Evolutionary conservation across 2,113 vertebrate genomes (phyloP).

Genomic region (Eulacestoma nigropectus): DNA sequence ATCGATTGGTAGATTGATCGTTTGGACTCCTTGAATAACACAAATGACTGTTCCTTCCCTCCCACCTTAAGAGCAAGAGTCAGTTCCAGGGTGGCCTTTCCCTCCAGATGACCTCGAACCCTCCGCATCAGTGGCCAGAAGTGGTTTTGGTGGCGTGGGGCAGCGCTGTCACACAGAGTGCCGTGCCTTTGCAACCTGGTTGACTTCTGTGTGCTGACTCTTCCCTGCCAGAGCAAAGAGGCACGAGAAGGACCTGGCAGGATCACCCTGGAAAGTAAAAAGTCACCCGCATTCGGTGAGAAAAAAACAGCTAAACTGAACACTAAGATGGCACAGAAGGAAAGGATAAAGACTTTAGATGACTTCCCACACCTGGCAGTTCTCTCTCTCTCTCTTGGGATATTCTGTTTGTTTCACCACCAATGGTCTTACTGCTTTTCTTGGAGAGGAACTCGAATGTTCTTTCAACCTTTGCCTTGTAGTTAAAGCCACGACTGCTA

Average conservation of each 20-base stretch:
- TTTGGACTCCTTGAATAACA: not conserved
- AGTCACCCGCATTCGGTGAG: not conserved
- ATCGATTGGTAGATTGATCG: not conserved
- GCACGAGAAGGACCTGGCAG: not conserved
- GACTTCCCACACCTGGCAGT: not conserved
- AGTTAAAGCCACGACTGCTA: conserved; percentile 27
- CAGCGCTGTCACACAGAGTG: not conserved
- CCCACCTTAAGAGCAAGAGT: not conserved
- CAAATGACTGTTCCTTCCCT: not conserved
- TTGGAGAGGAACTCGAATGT: not conserved
- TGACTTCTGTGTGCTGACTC: not conserved
- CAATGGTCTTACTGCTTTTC: conserved; percentile 11
- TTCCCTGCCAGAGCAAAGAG: not conserved
- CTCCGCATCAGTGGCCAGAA: not conserved
- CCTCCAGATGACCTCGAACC: not conserved
- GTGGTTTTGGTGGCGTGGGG: not conserved
- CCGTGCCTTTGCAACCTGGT: not conserved
- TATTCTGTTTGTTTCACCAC: conserved; percentile 6
- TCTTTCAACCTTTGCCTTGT: conserved; percentile 40
- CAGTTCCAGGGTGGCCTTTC: not conserved
- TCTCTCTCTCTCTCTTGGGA: not conserved
- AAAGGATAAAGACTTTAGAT: not conserved
- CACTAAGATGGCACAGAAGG: not conserved
- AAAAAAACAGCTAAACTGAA: not conserved
- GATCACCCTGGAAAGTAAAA: not conserved